Conservation (phyloP, 2,888 invertebrate species). For the Mycalesis mineus region DNA sequence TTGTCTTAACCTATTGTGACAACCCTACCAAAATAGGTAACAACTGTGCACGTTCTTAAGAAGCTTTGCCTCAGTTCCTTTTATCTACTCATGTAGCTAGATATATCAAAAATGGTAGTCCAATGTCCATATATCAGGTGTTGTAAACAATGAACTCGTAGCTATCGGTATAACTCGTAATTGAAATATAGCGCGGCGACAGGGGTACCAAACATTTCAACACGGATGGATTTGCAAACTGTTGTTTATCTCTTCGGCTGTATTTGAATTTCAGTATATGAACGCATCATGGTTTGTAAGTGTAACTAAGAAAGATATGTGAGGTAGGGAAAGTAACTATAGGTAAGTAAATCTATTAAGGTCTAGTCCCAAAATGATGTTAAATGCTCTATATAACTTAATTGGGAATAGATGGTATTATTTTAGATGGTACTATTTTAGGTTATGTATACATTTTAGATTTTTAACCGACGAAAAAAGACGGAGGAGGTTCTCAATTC, state of each 20-base stretch:
- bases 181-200: slow-evolving; percentile 14
- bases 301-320: background rate
- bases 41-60: too few species aligned
- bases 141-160: background rate
- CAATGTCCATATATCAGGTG: background rate
- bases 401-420: too few species aligned
- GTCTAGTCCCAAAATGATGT: too few species aligned
- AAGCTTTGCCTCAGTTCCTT: too few species aligned
- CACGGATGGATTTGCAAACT: slow-evolving; percentile 30
- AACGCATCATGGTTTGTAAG: background rate
- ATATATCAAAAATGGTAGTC: background rate
- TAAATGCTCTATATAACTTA: too few species aligned
- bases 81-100: background rate
- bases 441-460: too few species aligned
- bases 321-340: background rate
- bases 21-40: too few species aligned
- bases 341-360: background rate
- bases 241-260: slow-evolving; percentile 28
- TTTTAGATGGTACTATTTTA: too few species aligned
- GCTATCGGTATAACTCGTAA: slow-evolving; percentile 9
- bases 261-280: slow-evolving; percentile 18
- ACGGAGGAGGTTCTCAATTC: too few species aligned
- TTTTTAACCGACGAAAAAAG: too few species aligned
- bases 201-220: slow-evolving; percentile 24
- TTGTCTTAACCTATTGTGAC: too few species aligned